Evolutionary conservation across 2,113 vertebrate species (phyloP), one percentile per base, ranked within the genome.

Genomic region (Promerops cafer): DNA sequence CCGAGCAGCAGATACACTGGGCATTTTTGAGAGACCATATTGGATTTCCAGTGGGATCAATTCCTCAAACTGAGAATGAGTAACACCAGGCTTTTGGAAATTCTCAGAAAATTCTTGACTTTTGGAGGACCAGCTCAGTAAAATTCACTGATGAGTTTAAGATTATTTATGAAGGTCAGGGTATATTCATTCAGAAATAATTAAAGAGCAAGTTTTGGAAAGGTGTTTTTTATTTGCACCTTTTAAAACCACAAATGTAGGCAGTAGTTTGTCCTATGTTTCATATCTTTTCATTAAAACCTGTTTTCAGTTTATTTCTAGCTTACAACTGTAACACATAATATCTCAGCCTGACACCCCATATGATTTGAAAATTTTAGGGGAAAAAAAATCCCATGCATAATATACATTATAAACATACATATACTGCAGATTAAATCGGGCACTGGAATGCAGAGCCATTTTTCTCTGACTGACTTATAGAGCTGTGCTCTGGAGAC

Each of bases 291-390:
- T 63, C 68, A 78, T 95, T 93, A 88, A 89, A 94, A 86, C 69
- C 44, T 75, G 63, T 16, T 93, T 95, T 66, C 2, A 2, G 44
- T 94, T 87, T 92, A 66, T 86, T 93, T 86, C 68, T 40, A 56
- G 33, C 64, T 88, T 90, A 56, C 82, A 88, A 66, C 27, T 40
- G 11, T 72, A 96, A 72, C 75, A 83, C 77, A 3, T 87, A 81
- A 87, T 94, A 94, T 56, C 42, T 94, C 87, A 94, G 50, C 90
- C 84, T 93, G 90, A 83, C 75, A 86, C 63, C 35, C 60, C 19
- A 19, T 74, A 70, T 14, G 68, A 95, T 66, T 88, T 83, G 64
- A 90, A 93, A 79, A 66, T 83, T 82, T 90, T 90, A 69, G 59
- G 63, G 80, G 1, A 5, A 47, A 40, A 82, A 72, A 72, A 26